Conservation (phyloP, 2,797 vertebrate genomes). For the Lacerta bilineata region DNA sequence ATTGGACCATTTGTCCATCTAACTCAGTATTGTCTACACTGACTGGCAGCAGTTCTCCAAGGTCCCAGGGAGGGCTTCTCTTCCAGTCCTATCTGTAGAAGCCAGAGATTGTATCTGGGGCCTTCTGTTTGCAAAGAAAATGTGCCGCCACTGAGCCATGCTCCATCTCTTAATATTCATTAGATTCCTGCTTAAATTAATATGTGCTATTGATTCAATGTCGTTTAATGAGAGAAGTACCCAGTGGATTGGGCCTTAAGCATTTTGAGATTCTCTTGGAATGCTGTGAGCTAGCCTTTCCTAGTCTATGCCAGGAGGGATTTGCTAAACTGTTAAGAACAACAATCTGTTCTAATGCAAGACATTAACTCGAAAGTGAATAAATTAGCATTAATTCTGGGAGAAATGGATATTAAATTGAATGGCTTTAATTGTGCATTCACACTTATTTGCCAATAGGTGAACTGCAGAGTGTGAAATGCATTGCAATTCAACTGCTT, state of each 20-base stretch:
- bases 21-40: background rate
- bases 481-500: slow-evolving; percentile 10
- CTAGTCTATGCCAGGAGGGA: background rate
- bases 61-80: too few relatives aligned
- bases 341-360: slow-evolving; percentile 8
- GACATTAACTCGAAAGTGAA: background rate
- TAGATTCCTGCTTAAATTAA: background rate
- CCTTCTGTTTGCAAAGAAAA: too few relatives aligned
- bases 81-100: too few relatives aligned
- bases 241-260: slow-evolving; percentile 11
- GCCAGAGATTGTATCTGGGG: too few relatives aligned
- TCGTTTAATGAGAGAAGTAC: slow-evolving; percentile 3
- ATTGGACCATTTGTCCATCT: background rate
- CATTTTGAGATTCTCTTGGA: slow-evolving; percentile 18
- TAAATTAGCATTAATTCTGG: slow-evolving; percentile 15
- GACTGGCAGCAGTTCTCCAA: too few relatives aligned
- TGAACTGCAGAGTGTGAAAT: slow-evolving; percentile 30
- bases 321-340: slow-evolving; percentile 7
- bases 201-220: slow-evolving; percentile 18
- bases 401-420: slow-evolving; percentile 3
- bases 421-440: slow-evolving; percentile 24
- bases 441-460: slow-evolving; percentile 14
- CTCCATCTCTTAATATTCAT: too few relatives aligned
- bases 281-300: slow-evolving; percentile 16
- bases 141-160: too few relatives aligned